These are phyloP conservation scores for Alosa sapidissima DNA, from an alignment of 2,797 vertebrate genomes.

Conservation along the genomic window DNA sequence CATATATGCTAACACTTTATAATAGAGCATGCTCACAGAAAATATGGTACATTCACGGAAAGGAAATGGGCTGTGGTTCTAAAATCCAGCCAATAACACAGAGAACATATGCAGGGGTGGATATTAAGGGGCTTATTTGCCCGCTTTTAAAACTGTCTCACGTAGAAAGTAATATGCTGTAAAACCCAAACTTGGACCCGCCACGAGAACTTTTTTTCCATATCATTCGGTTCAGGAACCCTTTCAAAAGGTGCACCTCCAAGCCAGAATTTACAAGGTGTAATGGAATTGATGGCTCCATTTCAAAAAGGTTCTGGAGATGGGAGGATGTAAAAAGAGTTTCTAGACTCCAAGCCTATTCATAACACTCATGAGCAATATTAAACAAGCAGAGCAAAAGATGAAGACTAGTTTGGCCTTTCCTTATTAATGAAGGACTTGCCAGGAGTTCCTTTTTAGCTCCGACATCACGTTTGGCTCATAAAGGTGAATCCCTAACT, in stretches of 20 bases:
- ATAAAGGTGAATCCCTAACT: too few species aligned
- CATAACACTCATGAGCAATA: too few species aligned
- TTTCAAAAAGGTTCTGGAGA: slow-evolving; percentile 58
- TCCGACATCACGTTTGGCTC: too few species aligned
- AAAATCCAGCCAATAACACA: neutral
- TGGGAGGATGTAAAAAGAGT: neutral
- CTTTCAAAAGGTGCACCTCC: slow-evolving; percentile 64
- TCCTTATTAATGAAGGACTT: too few species aligned
- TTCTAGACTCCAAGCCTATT: neutral
- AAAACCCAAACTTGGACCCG: slow-evolving; percentile 51
- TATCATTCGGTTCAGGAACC: slow-evolving; percentile 62
- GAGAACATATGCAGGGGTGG: neutral
- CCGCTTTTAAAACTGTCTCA: neutral
- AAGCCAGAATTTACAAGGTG: slow-evolving; percentile 57
- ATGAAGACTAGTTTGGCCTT: neutral
- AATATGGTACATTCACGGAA: neutral
- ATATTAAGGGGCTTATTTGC: neutral
- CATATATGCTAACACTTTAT: too few species aligned
- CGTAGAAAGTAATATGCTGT: neutral
- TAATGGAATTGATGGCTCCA: slow-evolving; percentile 77
- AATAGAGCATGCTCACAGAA: too few species aligned
- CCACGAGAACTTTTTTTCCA: slow-evolving; percentile 34
- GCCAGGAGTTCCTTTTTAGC: too few species aligned
- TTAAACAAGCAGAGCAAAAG: too few species aligned
- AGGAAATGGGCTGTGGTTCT: neutral